phyloP scores from a whole-genome alignment of 2,888 invertebrate genomes.

The Cynaeus angustus region DNA sequence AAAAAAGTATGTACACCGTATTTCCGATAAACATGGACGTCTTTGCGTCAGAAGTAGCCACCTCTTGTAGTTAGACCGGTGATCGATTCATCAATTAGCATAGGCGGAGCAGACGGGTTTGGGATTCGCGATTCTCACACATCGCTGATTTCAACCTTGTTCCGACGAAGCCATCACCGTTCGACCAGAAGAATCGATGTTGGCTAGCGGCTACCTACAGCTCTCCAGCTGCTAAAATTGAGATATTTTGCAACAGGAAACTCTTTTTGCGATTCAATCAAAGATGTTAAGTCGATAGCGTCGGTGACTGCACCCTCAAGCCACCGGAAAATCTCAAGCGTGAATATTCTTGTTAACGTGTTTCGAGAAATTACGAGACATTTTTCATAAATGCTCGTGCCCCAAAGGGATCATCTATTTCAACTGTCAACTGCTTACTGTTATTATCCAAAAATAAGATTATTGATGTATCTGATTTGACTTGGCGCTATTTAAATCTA shows the following conservation, averaged over 20 bases:
- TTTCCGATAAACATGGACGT: neutral
- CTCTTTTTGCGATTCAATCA: conserved; percentile 48
- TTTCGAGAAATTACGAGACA: conserved; percentile 52
- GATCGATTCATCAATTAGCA: conserved; percentile 47
- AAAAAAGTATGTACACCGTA: neutral
- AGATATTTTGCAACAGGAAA: conserved; percentile 43
- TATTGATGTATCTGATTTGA: conserved; percentile 32
- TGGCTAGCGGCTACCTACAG: conserved; percentile 37
- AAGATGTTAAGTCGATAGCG: conserved; percentile 47
- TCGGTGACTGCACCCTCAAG: conserved; percentile 37
- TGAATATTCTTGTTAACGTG: conserved; percentile 54
- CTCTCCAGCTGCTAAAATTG: conserved; percentile 22
- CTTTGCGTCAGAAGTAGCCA: conserved; percentile 1
- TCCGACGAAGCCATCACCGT: conserved; percentile 45
- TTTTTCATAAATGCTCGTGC: conserved; percentile 50
- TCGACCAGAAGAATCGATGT: conserved; percentile 53
- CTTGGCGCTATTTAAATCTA: conserved; percentile 25
- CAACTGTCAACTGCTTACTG: conserved; percentile 23
- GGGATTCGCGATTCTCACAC: conserved; percentile 41
- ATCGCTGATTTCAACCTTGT: conserved; percentile 47
- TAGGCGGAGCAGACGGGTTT: conserved; percentile 36
- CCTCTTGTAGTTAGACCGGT: conserved; percentile 14
- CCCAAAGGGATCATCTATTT: conserved; percentile 20
- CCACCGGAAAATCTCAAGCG: conserved; percentile 54
- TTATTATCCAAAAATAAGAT: conserved; percentile 28